Evolutionary conservation across 2,888 invertebrate genomes (phyloP), one percentile per base, ranked within the genome.

Genomic region (Drosophila dives): DNA sequence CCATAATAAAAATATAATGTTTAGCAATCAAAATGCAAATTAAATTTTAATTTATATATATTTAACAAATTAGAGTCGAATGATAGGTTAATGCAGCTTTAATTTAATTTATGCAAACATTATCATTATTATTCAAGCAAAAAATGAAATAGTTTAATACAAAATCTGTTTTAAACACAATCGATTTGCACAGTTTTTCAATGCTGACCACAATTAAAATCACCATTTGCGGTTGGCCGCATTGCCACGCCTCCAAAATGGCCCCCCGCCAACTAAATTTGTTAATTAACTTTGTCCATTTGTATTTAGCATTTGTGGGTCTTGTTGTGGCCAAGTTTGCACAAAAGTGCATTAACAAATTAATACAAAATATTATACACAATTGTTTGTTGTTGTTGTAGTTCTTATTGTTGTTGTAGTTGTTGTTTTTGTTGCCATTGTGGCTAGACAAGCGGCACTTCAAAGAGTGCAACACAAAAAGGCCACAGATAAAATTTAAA

Each of bases 251-350:
- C 58, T n/a, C 23, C 40, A 8, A 12, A 12, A 23, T 15, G 40
- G 34, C 20, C 34, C 58, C 10, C 34, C 32, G 50, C 42, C 53
- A 77, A 75, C 66, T 56, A 68, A 77, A 81, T 77, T 82, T 77
- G 77, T 72, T 86, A 86, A 85, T 88, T 75, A 79, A 72, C 59
- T 64, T 15, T 23, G 23, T 1, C 45, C 23, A 69, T 64, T 74
- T 42, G 54, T 64, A 58, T 69, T 65, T 74, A 66, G 66, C 48
- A 67, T 49, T 29, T 64, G 72, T 55, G 42, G 23, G 8, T 38
- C 45, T 56, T 40, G 69, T 56, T 26, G 17, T 56, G 65, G 64
- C 51, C 56, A 64, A 51, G 29, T 79, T 60, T 68, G 60, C 71
- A 59, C 63, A 49, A 45, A 77, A 67, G 67, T 56, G 60, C 74